Evolutionary conservation across 53 echinoderm and acorn worm genomes (phyloP), one percentile per base, ranked within the genome.

Genomic region (Arbacia lixula): DNA sequence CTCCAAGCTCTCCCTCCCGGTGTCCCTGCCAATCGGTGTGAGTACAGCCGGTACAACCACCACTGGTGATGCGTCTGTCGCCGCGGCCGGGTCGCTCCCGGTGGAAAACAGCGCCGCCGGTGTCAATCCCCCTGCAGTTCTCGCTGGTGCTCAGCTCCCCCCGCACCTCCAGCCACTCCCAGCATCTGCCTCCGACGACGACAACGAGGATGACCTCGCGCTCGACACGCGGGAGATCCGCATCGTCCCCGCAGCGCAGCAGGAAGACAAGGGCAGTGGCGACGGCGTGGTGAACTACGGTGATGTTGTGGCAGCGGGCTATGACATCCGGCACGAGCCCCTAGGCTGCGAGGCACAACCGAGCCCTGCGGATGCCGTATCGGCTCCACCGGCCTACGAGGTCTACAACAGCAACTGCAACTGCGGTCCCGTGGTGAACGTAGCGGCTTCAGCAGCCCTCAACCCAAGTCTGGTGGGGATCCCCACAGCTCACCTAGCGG

Each of bases 201-300:
- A 85, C 14, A 85, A 87, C 37, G 83, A 85, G 35, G 91, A 89
- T 6, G 94, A 94, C 61, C 83, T 87, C 33, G 91, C 95, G 5
- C 82, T 94, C 37, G 95, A 94, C 75, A 79, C 88, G 41, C 80
- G 95, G 39, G 91, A 91, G 54, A 94, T 94, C 87, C 84, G 91
- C 52, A 85, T 91, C 46, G 79, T 79, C 25, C 41, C 79, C 28
- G 1, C 60, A 1, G 36, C 61, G 34, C 79, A 79, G 61, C 61
- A 58, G 26, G 79, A 79, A 79, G 79, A 60, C 32, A 79, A 60
- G 39, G 41, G 60, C 25, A 60, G 61, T 22, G 79, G 61, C 12
- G 79, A 79, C 27, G 61, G 61, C 28, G 64, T 31, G 8, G 33
- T 31, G 5, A 6, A 64, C 3, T 6, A 19, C 42, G 25, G 2